Percentiles rank a stretch among this genome's conserved stretches.
Evolutionary conservation across 2,797 vertebrate genomes (phyloP).

Genomic region (Poecilia velifera): DNA sequence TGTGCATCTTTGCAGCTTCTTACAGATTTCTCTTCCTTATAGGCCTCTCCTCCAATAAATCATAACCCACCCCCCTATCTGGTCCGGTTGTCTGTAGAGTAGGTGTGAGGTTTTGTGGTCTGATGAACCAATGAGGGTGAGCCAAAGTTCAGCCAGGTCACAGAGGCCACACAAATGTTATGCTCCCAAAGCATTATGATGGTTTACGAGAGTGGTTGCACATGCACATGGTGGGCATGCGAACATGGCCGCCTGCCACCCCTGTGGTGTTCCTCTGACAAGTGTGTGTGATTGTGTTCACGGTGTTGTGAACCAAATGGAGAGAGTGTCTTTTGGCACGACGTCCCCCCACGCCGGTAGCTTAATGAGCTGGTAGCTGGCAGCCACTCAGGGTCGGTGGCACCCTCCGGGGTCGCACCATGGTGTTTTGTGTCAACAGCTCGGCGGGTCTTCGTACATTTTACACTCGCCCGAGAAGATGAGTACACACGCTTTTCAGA

Average conservation of each 20-base stretch:
- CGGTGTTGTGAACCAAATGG: constrained; percentile 79
- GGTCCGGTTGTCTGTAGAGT: constrained; percentile 46
- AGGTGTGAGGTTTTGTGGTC: constrained; percentile 62
- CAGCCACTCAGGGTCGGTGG: constrained; percentile 64
- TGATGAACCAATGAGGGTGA: constrained; percentile 57
- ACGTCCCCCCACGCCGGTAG: constrained; percentile 39
- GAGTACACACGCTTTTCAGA: constrained; percentile 41
- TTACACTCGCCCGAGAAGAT: constrained; percentile 58
- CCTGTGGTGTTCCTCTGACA: constrained; percentile 58
- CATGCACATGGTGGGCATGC: constrained; percentile 16
- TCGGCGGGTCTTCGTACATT: constrained; percentile 54
- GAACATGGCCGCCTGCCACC: constrained; percentile 48
- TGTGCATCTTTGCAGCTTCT: not conserved
- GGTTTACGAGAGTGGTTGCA: constrained; percentile 25
- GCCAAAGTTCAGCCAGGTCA: constrained; percentile 71
- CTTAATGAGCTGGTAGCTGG: constrained; percentile 69
- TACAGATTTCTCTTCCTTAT: not conserved
- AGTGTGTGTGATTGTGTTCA: constrained; percentile 64
- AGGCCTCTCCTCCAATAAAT: constrained; percentile 19
- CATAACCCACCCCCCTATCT: constrained; percentile 39
- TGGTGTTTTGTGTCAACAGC: constrained; percentile 65
- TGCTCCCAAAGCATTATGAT: constrained; percentile 20
- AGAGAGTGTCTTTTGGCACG: constrained; percentile 63
- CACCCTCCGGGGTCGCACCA: constrained; percentile 61
- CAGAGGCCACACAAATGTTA: constrained; percentile 33